Conservation (phyloP, 2,797 vertebrate species). For the Eulemur mongoz region DNA sequence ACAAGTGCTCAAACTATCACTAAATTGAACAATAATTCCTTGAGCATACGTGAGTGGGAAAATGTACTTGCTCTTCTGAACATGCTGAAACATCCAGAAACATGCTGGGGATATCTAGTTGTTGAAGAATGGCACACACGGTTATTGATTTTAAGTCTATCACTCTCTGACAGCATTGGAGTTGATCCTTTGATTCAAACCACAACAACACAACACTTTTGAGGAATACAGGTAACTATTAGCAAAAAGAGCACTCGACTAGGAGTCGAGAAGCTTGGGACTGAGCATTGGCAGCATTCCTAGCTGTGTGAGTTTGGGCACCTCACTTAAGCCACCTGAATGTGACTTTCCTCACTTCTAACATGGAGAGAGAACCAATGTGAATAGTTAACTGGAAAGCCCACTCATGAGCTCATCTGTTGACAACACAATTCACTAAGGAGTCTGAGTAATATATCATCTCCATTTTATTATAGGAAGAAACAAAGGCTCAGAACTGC, state of each 20-base stretch:
- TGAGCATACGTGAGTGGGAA: background rate
- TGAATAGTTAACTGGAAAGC: background rate
- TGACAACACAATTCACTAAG: background rate
- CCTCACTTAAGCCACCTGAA: background rate
- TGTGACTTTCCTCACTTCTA: background rate
- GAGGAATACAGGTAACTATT: background rate
- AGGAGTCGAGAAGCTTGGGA: background rate
- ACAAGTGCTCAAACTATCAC: constrained; percentile 70
- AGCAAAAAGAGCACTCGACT: background rate
- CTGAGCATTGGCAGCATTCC: background rate
- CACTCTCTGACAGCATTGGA: background rate
- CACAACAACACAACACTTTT: background rate
- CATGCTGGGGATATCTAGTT: background rate
- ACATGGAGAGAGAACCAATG: background rate
- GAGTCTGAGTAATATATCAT: background rate
- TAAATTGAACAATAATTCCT: constrained; percentile 61
- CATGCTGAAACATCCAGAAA: background rate
- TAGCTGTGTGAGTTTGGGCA: background rate
- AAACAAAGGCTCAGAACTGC: constrained; percentile 11
- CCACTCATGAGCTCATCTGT: background rate
- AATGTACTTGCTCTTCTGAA: background rate
- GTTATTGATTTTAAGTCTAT: constrained; percentile 11
- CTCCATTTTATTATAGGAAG: background rate
- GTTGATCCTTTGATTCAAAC: background rate
- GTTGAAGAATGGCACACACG: background rate